Conservation (phyloP, 2,888 invertebrate species). For the Philereme vetulata region DNA sequence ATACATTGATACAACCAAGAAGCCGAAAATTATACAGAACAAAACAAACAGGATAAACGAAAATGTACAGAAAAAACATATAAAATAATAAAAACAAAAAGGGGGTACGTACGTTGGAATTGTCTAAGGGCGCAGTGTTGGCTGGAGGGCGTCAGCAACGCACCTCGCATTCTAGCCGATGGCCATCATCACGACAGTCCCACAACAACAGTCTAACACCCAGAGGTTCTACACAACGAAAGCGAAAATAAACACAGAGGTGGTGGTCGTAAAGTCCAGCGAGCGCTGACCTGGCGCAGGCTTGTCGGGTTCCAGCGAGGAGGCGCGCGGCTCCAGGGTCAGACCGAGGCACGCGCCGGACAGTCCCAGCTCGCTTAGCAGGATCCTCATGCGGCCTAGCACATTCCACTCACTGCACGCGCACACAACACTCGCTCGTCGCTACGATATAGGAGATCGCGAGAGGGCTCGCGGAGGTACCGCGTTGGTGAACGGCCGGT, state of each 20-base stretch:
- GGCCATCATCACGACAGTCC: slow-evolving; percentile 81
- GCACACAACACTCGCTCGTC: slow-evolving; percentile 75
- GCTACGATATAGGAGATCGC: slow-evolving; percentile 63
- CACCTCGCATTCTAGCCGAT: slow-evolving; percentile 84
- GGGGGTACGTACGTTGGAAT: slow-evolving; percentile 79
- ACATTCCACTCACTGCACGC: slow-evolving; percentile 83
- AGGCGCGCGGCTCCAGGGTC: slow-evolving; percentile 80
- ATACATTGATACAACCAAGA: background rate
- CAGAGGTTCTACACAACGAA: slow-evolving; percentile 82
- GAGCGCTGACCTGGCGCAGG: slow-evolving; percentile 83
- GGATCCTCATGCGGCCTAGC: slow-evolving; percentile 84
- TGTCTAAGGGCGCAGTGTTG: slow-evolving; percentile 79
- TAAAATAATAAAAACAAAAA: slow-evolving; percentile 65
- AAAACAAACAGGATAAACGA: slow-evolving; percentile 41
- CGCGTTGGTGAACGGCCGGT: slow-evolving; percentile 79
- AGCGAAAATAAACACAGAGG: slow-evolving; percentile 83
- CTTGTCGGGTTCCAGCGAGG: slow-evolving; percentile 78
- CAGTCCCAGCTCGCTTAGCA: slow-evolving; percentile 82
- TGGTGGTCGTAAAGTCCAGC: slow-evolving; percentile 71
- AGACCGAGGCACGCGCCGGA: slow-evolving; percentile 82
- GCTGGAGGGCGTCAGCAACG: slow-evolving; percentile 82
- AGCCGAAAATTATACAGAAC: slow-evolving; percentile 40
- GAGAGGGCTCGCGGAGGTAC: slow-evolving; percentile 67
- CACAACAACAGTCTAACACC: slow-evolving; percentile 76
- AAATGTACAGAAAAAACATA: slow-evolving; percentile 40